Evolutionary conservation across 2,888 invertebrate species (phyloP).

Genomic region (Molanna angustata): DNA sequence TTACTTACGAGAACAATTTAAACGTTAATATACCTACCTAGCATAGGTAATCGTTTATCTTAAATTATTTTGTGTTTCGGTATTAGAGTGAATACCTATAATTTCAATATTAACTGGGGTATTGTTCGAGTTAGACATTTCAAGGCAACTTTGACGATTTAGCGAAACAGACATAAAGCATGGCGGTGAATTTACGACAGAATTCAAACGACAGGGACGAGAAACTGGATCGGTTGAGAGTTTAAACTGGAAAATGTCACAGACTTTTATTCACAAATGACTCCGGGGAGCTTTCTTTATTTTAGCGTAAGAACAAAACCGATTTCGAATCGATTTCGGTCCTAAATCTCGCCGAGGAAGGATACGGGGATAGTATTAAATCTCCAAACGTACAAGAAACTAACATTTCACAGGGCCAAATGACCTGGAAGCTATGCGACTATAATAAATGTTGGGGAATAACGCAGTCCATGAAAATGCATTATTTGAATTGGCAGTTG

Average conservation of each 20-base stretch:
- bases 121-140: background rate
- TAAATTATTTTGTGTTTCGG: too few species aligned
- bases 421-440: background rate
- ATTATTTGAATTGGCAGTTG: too few species aligned
- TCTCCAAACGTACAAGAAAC: background rate
- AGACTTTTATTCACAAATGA: background rate
- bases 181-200: too few species aligned
- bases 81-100: too few species aligned
- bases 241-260: background rate
- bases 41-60: too few species aligned
- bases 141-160: background rate
- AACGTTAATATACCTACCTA: too few species aligned
- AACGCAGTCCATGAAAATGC: too few species aligned
- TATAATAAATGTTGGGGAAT: background rate
- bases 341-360: background rate
- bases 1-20: too few species aligned
- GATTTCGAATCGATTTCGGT: background rate
- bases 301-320: background rate
- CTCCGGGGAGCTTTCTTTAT: background rate
- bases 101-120: background rate
- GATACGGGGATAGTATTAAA: background rate
- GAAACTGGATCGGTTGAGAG: too few species aligned
- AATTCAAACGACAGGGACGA: background rate
- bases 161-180: background rate
- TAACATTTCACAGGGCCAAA: background rate